A percentile compares a stretch with the other conserved stretches of the same genome.
phyloP scores from a whole-genome alignment of 2,797 vertebrate genomes.

The Gobionotothen gibberifrons region DNA sequence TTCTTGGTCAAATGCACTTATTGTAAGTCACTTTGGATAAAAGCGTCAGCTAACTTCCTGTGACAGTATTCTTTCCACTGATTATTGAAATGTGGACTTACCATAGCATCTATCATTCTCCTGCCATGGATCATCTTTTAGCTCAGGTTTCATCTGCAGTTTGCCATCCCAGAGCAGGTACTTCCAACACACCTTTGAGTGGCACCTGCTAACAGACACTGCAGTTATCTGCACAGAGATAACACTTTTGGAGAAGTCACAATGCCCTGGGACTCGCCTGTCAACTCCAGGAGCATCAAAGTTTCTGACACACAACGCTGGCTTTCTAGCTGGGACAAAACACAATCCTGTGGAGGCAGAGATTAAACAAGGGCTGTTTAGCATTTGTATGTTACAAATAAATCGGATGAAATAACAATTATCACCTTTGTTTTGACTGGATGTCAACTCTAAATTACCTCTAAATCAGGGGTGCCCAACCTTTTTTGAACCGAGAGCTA shows the following conservation, averaged over 20 bases:
- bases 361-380: slow-evolving; percentile 13
- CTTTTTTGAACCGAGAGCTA: no score
- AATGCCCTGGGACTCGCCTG: slow-evolving; percentile 60
- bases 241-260: slow-evolving; percentile 58
- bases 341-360: slow-evolving; percentile 19
- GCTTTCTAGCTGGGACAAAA: slow-evolving; percentile 34
- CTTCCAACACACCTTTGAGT: slow-evolving; percentile 62
- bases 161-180: slow-evolving; percentile 37
- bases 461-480: no score
- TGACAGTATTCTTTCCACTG: neutral
- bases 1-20: no score
- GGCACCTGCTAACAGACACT: slow-evolving; percentile 69
- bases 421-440: slow-evolving; percentile 4
- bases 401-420: slow-evolving; percentile 9
- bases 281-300: slow-evolving; percentile 66
- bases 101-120: slow-evolving; percentile 19
- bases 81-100: slow-evolving; percentile 21
- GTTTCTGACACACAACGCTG: slow-evolving; percentile 46
- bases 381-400: slow-evolving; percentile 19
- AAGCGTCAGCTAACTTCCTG: no score
- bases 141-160: slow-evolving; percentile 56
- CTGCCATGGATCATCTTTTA: slow-evolving; percentile 46
- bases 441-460: neutral
- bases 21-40: no score
- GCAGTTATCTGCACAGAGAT: slow-evolving; percentile 63